Evolutionary conservation across 2,797 vertebrate species (phyloP), one percentile per base, ranked within the genome.

Genomic region (Muscicapa comitata): DNA sequence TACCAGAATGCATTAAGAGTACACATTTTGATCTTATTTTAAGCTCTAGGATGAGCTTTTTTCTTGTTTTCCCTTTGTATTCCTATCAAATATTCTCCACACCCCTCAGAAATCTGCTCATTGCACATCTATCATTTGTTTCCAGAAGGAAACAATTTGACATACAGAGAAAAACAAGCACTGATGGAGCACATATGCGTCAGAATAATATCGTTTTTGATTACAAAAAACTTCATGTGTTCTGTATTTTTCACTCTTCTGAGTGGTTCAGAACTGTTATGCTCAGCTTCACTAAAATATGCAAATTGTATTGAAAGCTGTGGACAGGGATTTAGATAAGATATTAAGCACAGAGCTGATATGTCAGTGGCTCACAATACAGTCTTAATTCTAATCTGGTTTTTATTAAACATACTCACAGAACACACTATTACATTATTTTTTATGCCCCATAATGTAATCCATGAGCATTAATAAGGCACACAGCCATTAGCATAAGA

Each of bases 11-110:
- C 68, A 88, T 88, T 93, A 94, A 66, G 68, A 72, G 21, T 33
- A 83, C 4, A 42, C 43, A 65, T 86, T 94, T 66, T 86, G 31
- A 94, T 90, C 88, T 95, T 54, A 50, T 92, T 91, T 96, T 78
- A 91, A 94, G 74, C 78, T 93, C 79, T 86, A 92, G 31, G 29
- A n/a, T 81, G 21, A 77, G 67, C 11, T 61, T 63, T 74, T 80
- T 72, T 77, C 75, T 42, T 4, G 24, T 19, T 68, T 85, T 68
- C 5, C 53, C 45, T 79, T 80, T 57, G 13, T 86, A 71, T 78
- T 90, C 29, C 38, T 73, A 37, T 24, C 23, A 95, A 94, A 82
- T 33, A 88, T 25, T 59, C 28, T 54, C 66, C 43, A 24, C 7
- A 45, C 7, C 38, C 77, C 86, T 28, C 33, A 86, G 40, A 83